phyloP scores from a whole-genome alignment of 2,797 vertebrate genomes.

The Gymnocypris eckloni region DNA sequence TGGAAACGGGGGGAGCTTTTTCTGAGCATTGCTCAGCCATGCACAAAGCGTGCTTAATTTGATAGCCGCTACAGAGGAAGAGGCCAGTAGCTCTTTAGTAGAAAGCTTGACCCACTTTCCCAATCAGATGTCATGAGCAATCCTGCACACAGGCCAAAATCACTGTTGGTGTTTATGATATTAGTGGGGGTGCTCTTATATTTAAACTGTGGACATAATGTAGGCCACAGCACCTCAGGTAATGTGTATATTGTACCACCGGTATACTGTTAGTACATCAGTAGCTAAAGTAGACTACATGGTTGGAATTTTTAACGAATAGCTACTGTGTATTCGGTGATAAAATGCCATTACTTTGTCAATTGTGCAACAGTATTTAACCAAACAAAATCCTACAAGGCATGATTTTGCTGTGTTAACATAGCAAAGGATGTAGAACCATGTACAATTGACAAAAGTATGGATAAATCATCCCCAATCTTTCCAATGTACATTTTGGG shows the following conservation, averaged over 20 bases:
- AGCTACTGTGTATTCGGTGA: neutral
- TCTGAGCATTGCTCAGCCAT: constrained; percentile 76
- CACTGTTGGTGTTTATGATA: constrained; percentile 4
- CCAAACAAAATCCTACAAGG: neutral
- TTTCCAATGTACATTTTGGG: neutral
- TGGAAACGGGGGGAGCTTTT: constrained; percentile 42
- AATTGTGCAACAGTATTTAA: neutral
- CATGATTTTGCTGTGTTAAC: neutral
- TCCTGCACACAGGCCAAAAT: constrained; percentile 43
- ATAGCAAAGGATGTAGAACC: neutral
- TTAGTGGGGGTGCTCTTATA: neutral
- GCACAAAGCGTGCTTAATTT: constrained; percentile 95
- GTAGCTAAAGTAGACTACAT: neutral
- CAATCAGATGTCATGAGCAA: constrained; percentile 85
- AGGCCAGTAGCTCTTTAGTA: constrained; percentile 84
- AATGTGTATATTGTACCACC: neutral
- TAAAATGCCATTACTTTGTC: neutral
- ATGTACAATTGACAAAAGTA: neutral
- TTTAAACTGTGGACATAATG: constrained; percentile 2
- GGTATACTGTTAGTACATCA: neutral
- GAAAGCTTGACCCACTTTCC: constrained; percentile 93
- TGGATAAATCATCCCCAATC: neutral
- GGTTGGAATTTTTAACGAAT: neutral
- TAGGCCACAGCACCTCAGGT: neutral
- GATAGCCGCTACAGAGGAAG: constrained; percentile 89